Evolutionary conservation across 2,888 invertebrate species (phyloP).

Genomic region (Carcina quercana): DNA sequence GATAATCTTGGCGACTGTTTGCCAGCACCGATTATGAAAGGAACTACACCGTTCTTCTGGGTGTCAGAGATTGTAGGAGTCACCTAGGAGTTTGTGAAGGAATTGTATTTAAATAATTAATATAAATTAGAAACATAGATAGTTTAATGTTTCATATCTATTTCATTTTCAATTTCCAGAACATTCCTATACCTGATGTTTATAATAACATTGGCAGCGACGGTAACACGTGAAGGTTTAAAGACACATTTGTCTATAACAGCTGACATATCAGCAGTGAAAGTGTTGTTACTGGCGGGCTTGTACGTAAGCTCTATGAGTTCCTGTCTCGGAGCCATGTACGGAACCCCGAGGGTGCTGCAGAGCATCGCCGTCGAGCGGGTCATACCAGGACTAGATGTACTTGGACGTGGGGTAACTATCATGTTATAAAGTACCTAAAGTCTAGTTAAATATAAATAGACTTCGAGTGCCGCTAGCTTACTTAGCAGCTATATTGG

Average conservation of each 20-base stretch:
- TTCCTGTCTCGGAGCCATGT: slow-evolving; percentile 96
- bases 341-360: slow-evolving; percentile 94
- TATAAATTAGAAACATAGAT: no score
- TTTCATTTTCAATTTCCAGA: slow-evolving; percentile 55
- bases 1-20: no score
- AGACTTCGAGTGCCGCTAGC: no score
- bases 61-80: no score
- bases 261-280: slow-evolving; percentile 89
- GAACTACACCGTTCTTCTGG: no score
- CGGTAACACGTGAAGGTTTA: slow-evolving; percentile 83
- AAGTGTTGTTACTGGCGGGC: slow-evolving; percentile 89
- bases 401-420: slow-evolving; percentile 91
- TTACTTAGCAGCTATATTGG: no score
- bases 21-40: no score
- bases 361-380: slow-evolving; percentile 97
- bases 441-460: background rate
- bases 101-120: no score
- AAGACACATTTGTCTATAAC: slow-evolving; percentile 91
- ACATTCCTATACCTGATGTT: slow-evolving; percentile 93
- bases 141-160: no score
- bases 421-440: slow-evolving; percentile 2
- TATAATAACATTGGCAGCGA: slow-evolving; percentile 91
- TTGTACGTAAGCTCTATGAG: slow-evolving; percentile 97
- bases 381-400: slow-evolving; percentile 92
- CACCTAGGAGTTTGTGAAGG: no score